Conservation (phyloP, 1,140 invertebrate genomes). For the Leptinotarsa defecta region DNA sequence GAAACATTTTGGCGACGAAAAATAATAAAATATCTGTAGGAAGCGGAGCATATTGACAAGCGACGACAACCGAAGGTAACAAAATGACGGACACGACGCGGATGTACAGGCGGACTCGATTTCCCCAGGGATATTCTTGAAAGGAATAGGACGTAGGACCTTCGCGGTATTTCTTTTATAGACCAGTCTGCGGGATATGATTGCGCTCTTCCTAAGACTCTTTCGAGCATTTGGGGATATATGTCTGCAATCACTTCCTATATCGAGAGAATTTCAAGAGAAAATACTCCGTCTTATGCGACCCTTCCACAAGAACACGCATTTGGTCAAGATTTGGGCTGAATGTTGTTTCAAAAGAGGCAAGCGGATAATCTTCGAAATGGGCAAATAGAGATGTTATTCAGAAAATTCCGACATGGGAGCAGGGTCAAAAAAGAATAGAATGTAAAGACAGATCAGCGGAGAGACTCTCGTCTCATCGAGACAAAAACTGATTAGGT, state of each 20-base stretch:
- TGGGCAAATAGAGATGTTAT: too few relatives aligned
- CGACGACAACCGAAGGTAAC: conserved; percentile 36
- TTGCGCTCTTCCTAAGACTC: conserved; percentile 1
- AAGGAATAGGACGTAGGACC: conserved; percentile 7
- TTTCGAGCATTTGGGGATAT: neutral
- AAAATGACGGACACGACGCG: conserved; percentile 33
- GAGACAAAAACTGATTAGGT: too few relatives aligned
- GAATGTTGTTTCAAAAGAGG: too few relatives aligned
- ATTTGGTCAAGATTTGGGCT: neutral
- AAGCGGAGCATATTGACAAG: conserved; percentile 27
- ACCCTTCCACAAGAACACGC: neutral
- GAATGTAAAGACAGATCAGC: too few relatives aligned
- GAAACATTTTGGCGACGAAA: neutral
- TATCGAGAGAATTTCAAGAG: neutral
- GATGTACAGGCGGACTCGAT: conserved; percentile 33
- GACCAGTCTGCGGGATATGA: conserved; percentile 11
- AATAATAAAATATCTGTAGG: conserved; percentile 3
- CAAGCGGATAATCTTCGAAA: too few relatives aligned
- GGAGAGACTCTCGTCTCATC: too few relatives aligned
- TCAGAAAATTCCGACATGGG: too few relatives aligned
- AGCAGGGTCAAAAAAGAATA: too few relatives aligned
- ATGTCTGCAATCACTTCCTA: conserved; percentile 6
- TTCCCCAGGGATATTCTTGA: conserved; percentile 30
- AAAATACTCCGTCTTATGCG: neutral
- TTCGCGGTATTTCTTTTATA: conserved; percentile 5